Evolutionary conservation across 2,113 vertebrate species (phyloP), one percentile per base, ranked within the genome.

Genomic region (Pteropus alecto): DNA sequence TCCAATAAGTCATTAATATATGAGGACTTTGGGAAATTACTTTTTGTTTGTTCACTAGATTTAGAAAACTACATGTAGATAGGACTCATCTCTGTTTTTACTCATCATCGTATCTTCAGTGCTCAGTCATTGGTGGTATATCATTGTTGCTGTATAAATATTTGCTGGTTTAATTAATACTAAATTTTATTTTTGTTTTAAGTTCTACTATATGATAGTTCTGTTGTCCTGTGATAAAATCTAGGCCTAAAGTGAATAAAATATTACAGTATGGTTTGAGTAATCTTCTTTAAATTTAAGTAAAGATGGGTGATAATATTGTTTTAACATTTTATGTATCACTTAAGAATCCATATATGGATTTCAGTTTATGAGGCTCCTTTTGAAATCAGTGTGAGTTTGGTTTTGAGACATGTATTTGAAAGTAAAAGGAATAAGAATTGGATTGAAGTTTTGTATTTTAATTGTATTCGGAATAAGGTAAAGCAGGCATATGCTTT

Each of bases 281-380:
- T 56, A 67, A 77, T 58, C 12, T 92, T 94, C 7, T 51, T 87
- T 83, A 67, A 60, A 60, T 90, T 93, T 82, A 90, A 81, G 71
- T 61, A 54, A 73, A 71, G 43, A 90, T 86, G 68, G 91, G 77
- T 71, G 90, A 92, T 71, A 63, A 83, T 94, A 30, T 82, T 87
- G 79, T 79, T 88, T 96, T 91, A 65, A 87, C 60, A 83, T 90
- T 86, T 74, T 87, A 46, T 60, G 48, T 83, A 33, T 74, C 58
- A 58, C 15, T 70, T 82, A 60, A 58, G 46, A 67, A 38, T 70
- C 21, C 33, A 12, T 73, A 56, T 71, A 56, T 41, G 35, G 43
- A 56, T 65, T 71, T 79, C 33, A 79, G 33, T 70, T 79, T 87
- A 24, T 81, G n/a, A 65, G 35, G 26, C 7, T 73, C 18, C 18